Evolutionary conservation across 2,113 vertebrate genomes (phyloP), one percentile per base, ranked within the genome.

Genomic region (Peromyscus maniculatus): DNA sequence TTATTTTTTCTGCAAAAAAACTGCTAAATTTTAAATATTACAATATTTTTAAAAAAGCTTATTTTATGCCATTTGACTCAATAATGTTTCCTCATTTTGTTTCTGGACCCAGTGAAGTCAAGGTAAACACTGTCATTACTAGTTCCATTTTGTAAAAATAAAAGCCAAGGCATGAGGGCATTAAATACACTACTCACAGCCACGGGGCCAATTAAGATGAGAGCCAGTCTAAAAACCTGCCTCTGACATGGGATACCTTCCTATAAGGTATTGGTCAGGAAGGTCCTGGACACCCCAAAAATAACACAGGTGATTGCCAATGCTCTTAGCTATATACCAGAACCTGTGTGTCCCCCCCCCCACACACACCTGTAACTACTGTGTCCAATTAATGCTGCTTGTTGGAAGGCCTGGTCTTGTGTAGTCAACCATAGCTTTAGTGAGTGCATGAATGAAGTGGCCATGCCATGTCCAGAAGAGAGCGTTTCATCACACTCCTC

Each of bases 1-100:
- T 89, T 89, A 72, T 72, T 72, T n/a, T 87, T 88, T n/a, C 69
- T 74, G 24, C n/a, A 72, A 87, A 59, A 36, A 36, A 93, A 87
- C 0, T 46, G 15, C 79, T 75, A 43, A 91, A 46, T 43, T 97
- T 90, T 91, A 49, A 95, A 57, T 52, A 19, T 72, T 89, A 74
- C 74, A 71, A 16, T 57, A 87, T 67, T 52, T 52, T 52, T 9
- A 62, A 87, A 88, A 57, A 92, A 84, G 26, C 49, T 36, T 87
- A 91, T 75, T 5, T 46, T 24, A 77, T 75, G 49, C 4, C 71
- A 75, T 87, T 84, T 89, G 55, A 15, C 7, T 86, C 55, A 92
- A 22, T 9, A 21, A 89, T 22, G 8, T 75, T 90, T 93, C 78
- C 67, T 95, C 62, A 91, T 46, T 78, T 79, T 57, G 95, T 16